phyloP scores from a whole-genome alignment of 1,140 invertebrate genomes.

The Ceratosolen fusciceps region DNA sequence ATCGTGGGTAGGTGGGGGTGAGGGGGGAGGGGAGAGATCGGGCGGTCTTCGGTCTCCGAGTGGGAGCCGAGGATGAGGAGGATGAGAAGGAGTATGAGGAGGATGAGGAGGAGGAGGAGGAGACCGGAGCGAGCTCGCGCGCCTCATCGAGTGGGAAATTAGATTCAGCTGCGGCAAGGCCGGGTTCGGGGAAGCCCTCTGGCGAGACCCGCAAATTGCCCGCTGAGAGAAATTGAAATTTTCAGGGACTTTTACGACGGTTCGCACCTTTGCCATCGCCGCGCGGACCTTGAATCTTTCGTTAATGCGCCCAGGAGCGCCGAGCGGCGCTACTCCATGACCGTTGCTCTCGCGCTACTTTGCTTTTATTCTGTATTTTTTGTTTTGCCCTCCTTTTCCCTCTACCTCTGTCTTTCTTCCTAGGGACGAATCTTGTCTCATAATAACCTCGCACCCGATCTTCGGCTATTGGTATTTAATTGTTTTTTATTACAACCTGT shows the following conservation, averaged over 20 bases:
- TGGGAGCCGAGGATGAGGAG: not conserved
- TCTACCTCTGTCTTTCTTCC: not conserved
- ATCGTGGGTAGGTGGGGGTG: too few relatives aligned
- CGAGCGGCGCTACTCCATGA: not conserved
- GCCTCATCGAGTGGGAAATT: slow-evolving; percentile 29
- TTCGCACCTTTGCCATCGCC: not conserved
- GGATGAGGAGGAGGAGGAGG: not conserved
- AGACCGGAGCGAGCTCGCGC: not conserved
- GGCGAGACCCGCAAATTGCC: slow-evolving; percentile 31
- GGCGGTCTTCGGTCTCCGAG: too few relatives aligned
- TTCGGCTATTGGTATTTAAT: not conserved
- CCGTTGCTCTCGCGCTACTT: not conserved
- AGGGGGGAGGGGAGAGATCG: not conserved
- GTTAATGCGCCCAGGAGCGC: not conserved
- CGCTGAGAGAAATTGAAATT: slow-evolving; percentile 45
- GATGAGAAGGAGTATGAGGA: not conserved
- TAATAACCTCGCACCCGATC: not conserved
- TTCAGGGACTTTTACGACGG: not conserved
- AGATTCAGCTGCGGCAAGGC: slow-evolving; percentile 20
- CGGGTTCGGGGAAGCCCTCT: not conserved
- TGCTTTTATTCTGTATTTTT: too few relatives aligned
- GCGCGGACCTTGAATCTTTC: not conserved
- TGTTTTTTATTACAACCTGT: not conserved
- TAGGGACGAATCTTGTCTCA: not conserved
- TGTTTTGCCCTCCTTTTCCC: not conserved